Conservation (phyloP, 2,797 vertebrate species). For the Gallinago stenura region DNA sequence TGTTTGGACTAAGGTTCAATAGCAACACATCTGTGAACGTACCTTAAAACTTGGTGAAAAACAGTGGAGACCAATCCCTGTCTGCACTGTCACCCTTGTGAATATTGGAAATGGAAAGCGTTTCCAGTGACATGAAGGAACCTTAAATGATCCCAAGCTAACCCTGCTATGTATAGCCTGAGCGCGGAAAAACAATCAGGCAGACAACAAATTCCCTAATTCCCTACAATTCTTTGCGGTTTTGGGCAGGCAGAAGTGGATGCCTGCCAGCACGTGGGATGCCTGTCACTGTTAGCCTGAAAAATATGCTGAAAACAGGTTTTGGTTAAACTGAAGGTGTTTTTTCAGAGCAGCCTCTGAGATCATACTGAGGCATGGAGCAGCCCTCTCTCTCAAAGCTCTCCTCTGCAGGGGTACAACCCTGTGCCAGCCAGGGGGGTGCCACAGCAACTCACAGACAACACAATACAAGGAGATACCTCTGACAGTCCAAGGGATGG, state of each 20-base stretch:
- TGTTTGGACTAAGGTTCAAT: background rate
- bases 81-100: background rate
- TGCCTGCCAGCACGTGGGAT: background rate
- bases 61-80: background rate
- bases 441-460: background rate
- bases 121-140: background rate
- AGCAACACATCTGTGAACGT: background rate
- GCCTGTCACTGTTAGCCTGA: background rate
- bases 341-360: background rate
- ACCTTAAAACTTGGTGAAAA: background rate
- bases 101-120: background rate
- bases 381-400: background rate
- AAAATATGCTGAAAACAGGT: background rate
- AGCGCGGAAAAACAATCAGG: background rate
- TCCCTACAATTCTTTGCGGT: background rate
- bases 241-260: background rate
- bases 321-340: background rate
- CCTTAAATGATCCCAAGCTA: background rate
- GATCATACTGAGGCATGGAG: accelerated
- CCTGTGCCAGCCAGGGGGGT: accelerated
- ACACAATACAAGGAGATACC: accelerated
- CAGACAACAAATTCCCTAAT: slow-evolving; percentile 15
- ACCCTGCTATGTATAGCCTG: background rate
- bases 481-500: background rate
- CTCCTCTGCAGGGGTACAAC: background rate